Evolutionary conservation across 2,888 invertebrate genomes (phyloP), one percentile per base, ranked within the genome.

Genomic region (Trimorus sp.): DNA sequence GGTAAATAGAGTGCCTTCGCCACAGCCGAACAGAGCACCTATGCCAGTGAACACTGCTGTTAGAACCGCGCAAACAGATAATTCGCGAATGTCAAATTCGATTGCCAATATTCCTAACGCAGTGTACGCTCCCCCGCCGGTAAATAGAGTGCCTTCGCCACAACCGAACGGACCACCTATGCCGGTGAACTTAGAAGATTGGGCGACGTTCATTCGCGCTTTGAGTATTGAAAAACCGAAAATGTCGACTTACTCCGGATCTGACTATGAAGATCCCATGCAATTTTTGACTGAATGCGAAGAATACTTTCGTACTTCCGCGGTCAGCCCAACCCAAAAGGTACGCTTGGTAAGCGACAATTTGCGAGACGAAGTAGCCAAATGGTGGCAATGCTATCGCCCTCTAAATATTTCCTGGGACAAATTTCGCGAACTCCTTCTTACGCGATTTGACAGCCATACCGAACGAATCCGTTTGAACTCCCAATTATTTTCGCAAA

Each of bases 381-480:
- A 65, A 26, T 79, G 78, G 66, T 73, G 65, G 65, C 51, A 65
- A 53, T 79, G 68, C 15, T 60, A 63, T 9, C 7, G 36, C 11
- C 26, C 9, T 15, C 1, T 79, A 4, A 49, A 60, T 6, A 37
- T 79, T 15, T 68, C 71, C 0, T 73, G 73, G 79, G 12, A 11
- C 9, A 59, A 73, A 51, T 79, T 73, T 38, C 60, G 49, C 9
- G 66, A 73, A n/a, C 7, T 66, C 0, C 38, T 79, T 1, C 48
- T 54, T 0, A n/a, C 51, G 9, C 59, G 63, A n/a, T 79, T 5
- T 40, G 59, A 59, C 26, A n/a, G 49, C 0, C 58, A n/a, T 0
- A 11, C 59, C 0, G 59, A 69, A 38, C 36, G 26, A 16, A 73
- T 59, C 9, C 53, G 79, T 0, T 15, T 79, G 1, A 45, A 59